Evolutionary conservation across 2,797 vertebrate species (phyloP), one percentile per base, ranked within the genome.

Genomic region (Coluber constrictor): DNA sequence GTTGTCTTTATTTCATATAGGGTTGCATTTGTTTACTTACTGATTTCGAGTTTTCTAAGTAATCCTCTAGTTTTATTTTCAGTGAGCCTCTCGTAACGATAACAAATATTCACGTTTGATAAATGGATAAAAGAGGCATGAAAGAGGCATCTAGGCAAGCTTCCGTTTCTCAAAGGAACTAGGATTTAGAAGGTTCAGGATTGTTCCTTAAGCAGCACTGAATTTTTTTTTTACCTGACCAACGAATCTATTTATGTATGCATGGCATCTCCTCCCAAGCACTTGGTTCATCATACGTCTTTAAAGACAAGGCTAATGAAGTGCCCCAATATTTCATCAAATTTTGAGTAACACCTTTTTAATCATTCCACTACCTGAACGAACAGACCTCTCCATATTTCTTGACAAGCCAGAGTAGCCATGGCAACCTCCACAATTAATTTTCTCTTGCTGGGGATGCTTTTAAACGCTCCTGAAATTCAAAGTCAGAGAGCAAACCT

Each of bases 351-450:
- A 61, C 90, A 60, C 25, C n/a, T 89, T 87, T 94, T 90, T 61
- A 92, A 43, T 23, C 88, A 61, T 32, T 37, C 43, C 32, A 12
- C 54, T 87, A 86, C 93, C 90, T 25, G 92, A 92, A 89, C 12
- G 54, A 90, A 92, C 66, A 32, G 79, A 90, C 12, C 59, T 18
- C 54, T 32, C 88, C 1, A 8, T 1, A 63, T 87, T 94, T 88
- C 60, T 12, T 47, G 70, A 51, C 87, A 83, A 59, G 2, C 1
- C 2, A 92, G 88, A 88, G 79, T 90, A 93, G 61, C 86, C 93
- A 89, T 94, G 86, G 87, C 92, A 95, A 93, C 16, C 4, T 87
- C 88, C 93, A 90, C 54, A 94, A 94, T 95, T 93, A 27, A 55
- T 95, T 97, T 93, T 90, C 57, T 60, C 66, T n/a, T 27, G 3